Percentiles rank a stretch among this genome's conserved stretches.
These are phyloP conservation scores for Noctua janthina DNA, from an alignment of 2,888 invertebrate species.

Conservation along the genomic window DNA sequence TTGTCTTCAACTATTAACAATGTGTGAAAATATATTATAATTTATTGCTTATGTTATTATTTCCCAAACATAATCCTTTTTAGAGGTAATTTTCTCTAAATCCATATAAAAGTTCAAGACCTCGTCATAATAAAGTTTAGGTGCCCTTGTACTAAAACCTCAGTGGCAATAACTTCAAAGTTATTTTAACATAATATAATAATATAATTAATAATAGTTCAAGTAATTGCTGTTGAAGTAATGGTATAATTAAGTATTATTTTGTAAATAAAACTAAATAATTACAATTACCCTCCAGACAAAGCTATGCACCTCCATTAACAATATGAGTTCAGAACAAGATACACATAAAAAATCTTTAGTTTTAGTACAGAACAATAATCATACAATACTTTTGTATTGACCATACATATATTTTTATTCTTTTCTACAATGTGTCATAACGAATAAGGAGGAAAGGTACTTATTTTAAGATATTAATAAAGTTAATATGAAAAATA, in stretches of 20 bases:
- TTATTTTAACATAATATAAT: too few species aligned
- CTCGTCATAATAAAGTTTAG: constrained; percentile 25
- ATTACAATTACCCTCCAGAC: constrained; percentile 54
- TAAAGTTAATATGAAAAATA: constrained; percentile 53
- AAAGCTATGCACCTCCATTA: constrained; percentile 45
- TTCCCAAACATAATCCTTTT: constrained; percentile 39
- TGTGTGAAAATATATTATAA: constrained; percentile 55
- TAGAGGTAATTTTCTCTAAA: constrained; percentile 43
- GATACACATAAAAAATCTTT: constrained; percentile 38
- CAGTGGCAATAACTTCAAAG: constrained; percentile 20
- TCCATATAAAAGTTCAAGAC: constrained; percentile 29
- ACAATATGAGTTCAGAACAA: constrained; percentile 40
- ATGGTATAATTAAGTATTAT: constrained; percentile 53
- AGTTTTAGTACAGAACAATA: constrained; percentile 41
- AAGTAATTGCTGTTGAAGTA: constrained; percentile 35
- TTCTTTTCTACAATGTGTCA: constrained; percentile 22
- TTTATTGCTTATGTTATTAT: constrained; percentile 49
- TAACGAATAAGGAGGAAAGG: constrained; percentile 34
- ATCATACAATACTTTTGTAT: constrained; percentile 46
- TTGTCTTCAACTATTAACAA: constrained; percentile 37
- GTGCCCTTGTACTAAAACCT: constrained; percentile 28
- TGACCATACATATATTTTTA: constrained; percentile 16
- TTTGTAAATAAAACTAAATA: constrained; percentile 59
- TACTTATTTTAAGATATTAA: constrained; percentile 41
- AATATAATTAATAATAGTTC: too few species aligned